Evolutionary conservation across 2,113 vertebrate species (phyloP).

Genomic region (Colistium nudipinnis): DNA sequence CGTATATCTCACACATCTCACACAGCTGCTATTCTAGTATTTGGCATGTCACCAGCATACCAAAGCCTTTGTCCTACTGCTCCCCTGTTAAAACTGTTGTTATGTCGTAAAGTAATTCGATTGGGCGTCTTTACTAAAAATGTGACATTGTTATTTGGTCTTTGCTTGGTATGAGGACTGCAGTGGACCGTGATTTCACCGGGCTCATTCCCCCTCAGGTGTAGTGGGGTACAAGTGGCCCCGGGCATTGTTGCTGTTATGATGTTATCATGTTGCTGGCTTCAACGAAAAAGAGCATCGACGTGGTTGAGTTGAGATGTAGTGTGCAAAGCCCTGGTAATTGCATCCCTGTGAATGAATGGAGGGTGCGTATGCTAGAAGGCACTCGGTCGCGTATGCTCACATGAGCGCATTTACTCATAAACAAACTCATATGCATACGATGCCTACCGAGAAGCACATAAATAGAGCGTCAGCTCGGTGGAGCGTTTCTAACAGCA

Average conservation of each 20-base stretch:
- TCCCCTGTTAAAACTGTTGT: neutral
- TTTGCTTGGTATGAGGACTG: neutral
- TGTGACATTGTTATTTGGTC: neutral
- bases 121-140: neutral
- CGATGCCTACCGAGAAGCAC: conserved; percentile 21
- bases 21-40: conserved; percentile 9
- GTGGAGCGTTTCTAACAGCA: conserved; percentile 61
- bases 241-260: conserved; percentile 17
- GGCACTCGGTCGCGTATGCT: conserved; percentile 22
- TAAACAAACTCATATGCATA: conserved; percentile 29
- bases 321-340: conserved; percentile 30
- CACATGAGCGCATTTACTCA: conserved; percentile 29
- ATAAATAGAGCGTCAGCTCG: conserved; percentile 48
- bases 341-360: conserved; percentile 30
- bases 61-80: neutral
- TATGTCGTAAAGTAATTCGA: neutral
- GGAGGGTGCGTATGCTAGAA: conserved; percentile 3
- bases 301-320: conserved; percentile 27
- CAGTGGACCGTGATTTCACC: neutral
- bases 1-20: neutral
- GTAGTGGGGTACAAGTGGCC: conserved; percentile 22
- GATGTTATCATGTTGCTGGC: conserved; percentile 14
- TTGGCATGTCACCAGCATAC: neutral
- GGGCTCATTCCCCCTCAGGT: conserved; percentile 41
- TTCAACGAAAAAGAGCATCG: conserved; percentile 7